phyloP scores from a whole-genome alignment of 2,113 vertebrate genomes.

The Bucco capensis region DNA sequence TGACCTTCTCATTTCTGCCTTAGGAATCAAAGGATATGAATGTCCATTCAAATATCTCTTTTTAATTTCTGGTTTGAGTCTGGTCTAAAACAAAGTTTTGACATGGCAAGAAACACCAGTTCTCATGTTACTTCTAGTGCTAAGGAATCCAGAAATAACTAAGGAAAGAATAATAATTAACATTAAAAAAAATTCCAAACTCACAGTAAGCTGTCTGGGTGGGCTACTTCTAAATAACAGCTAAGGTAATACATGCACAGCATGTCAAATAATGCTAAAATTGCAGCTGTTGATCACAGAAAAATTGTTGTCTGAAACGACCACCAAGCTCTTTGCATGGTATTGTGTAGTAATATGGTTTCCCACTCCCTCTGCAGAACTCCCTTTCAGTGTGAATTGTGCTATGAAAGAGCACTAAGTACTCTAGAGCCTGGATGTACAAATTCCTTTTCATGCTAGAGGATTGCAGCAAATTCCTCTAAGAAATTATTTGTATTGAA shows the following conservation, averaged over 20 bases:
- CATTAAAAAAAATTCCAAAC: not conserved
- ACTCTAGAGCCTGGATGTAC: not conserved
- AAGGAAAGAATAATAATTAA: not conserved
- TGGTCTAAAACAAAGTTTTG: not conserved
- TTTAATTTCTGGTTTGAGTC: not conserved
- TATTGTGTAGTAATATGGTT: not conserved
- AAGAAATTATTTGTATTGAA: not conserved
- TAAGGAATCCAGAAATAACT: not conserved
- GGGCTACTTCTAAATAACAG: not conserved
- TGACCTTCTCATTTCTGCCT: not conserved
- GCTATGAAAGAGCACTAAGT: not conserved
- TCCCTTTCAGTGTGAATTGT: not conserved
- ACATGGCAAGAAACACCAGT: not conserved
- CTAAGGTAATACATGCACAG: not conserved
- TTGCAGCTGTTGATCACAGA: not conserved
- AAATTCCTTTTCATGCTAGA: not conserved
- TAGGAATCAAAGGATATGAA: not conserved
- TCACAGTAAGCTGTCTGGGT: not conserved
- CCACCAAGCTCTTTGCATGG: not conserved
- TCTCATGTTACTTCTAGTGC: not conserved
- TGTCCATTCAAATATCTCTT: not conserved
- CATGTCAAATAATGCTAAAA: not conserved
- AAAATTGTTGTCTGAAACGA: not conserved
- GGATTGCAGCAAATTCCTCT: not conserved
- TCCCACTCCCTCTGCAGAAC: not conserved